Evolutionary conservation across 2,888 invertebrate genomes (phyloP).

Genomic region (Sarcophaga caerulescens): DNA sequence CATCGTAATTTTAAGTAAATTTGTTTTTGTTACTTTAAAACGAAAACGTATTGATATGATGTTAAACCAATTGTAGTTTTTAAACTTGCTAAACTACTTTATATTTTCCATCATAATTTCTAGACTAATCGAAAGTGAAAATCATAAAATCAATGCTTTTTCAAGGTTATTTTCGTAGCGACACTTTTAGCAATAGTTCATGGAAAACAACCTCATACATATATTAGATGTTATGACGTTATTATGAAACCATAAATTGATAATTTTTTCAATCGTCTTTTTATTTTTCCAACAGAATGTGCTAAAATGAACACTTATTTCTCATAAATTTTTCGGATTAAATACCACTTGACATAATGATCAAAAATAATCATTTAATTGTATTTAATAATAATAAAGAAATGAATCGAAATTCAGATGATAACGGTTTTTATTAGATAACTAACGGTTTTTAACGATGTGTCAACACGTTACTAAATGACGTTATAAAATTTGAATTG

Average conservation of each 20-base stretch:
- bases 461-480: background rate
- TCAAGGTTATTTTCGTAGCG: background rate
- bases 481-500: slow-evolving; percentile 20
- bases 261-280: background rate
- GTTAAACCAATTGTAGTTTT: no score
- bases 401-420: background rate
- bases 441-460: slow-evolving; percentile 12
- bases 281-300: slow-evolving; percentile 3
- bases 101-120: no score
- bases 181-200: slow-evolving; percentile 17
- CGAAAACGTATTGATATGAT: no score
- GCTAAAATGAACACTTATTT: background rate
- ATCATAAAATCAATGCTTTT: no score
- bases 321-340: slow-evolving; percentile 5
- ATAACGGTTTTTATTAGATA: slow-evolving; percentile 15
- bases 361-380: slow-evolving; percentile 14
- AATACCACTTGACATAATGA: slow-evolving; percentile 36
- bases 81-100: no score
- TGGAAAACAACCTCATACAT: no score
- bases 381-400: background rate
- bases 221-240: no score
- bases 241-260: slow-evolving; percentile 4
- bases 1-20: no score
- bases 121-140: no score
- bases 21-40: no score